phyloP scores from a whole-genome alignment of 2,888 invertebrate genomes.

The Drosophila tripunctata region DNA sequence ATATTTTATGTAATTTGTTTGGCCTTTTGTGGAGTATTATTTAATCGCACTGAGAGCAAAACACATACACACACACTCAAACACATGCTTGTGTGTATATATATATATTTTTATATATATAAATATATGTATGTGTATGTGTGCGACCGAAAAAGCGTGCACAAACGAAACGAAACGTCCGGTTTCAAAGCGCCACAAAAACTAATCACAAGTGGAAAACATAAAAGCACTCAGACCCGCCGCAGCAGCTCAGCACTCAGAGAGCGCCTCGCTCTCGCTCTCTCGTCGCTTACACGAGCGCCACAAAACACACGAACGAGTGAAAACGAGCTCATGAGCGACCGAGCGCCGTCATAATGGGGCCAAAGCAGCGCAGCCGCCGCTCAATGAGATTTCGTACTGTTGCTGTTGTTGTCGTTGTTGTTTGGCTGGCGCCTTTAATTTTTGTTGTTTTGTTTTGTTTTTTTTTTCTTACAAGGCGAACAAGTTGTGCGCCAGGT shows the following conservation, averaged over 20 bases:
- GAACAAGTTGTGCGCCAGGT: slow-evolving; percentile 73
- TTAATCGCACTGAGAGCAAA: slow-evolving; percentile 67
- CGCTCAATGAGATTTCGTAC: slow-evolving; percentile 46
- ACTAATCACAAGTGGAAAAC: slow-evolving; percentile 77
- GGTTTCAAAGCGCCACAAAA: slow-evolving; percentile 80
- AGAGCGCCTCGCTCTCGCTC: slow-evolving; percentile 3
- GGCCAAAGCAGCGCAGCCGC: slow-evolving; percentile 75
- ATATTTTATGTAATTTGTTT: slow-evolving; percentile 74
- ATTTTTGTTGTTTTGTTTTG: too few relatives aligned
- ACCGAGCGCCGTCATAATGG: slow-evolving; percentile 53
- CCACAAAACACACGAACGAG: not conserved
- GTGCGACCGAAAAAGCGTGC: slow-evolving; percentile 49
- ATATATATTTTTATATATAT: slow-evolving; percentile 23
- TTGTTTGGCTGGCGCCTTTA: slow-evolving; percentile 54
- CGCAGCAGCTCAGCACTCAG: slow-evolving; percentile 8
- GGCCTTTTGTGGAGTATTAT: slow-evolving; percentile 77
- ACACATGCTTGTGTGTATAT: slow-evolving; percentile 24
- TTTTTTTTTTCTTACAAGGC: slow-evolving; percentile 73
- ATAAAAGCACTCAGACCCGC: slow-evolving; percentile 44
- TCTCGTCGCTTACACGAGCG: not conserved
- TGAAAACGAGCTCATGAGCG: slow-evolving; percentile 27
- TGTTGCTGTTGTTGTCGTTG: slow-evolving; percentile 23
- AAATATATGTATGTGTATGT: slow-evolving; percentile 26
- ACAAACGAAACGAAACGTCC: slow-evolving; percentile 67
- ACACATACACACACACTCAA: slow-evolving; percentile 33